Percentiles rank a stretch among this genome's conserved stretches.
phyloP scores from a whole-genome alignment of 2,888 invertebrate genomes.

The Meandrusa payeni region DNA sequence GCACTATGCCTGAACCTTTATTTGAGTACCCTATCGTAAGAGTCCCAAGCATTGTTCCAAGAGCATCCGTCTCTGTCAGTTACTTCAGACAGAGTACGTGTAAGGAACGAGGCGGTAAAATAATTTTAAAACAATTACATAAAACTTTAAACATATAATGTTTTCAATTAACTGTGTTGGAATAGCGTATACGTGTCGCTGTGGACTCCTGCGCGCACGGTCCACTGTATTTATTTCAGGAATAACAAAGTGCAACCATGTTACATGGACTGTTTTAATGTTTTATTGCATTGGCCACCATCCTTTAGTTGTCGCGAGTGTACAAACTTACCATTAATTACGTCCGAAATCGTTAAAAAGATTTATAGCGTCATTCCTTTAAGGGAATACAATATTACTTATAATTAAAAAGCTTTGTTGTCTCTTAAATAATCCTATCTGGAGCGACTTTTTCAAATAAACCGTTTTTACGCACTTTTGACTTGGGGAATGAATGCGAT shows the following conservation, averaged over 20 bases:
- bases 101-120: too few species aligned
- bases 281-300: conserved; percentile 65
- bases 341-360: conserved; percentile 65
- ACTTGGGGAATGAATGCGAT: too few species aligned
- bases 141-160: conserved; percentile 25
- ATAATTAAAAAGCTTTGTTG: conserved; percentile 18
- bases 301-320: conserved; percentile 62
- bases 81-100: too few species aligned
- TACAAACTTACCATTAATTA: conserved; percentile 70
- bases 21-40: too few species aligned
- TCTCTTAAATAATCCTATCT: conserved; percentile 10
- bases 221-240: conserved; percentile 49
- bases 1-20: too few species aligned
- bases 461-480: too few species aligned
- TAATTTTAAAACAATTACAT: conserved; percentile 24
- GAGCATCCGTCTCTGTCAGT: too few species aligned
- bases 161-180: conserved; percentile 49
- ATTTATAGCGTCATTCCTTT: conserved; percentile 50
- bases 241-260: conserved; percentile 57
- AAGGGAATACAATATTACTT: conserved; percentile 12
- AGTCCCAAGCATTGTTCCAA: too few species aligned
- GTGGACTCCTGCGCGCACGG: conserved; percentile 39
- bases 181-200: conserved; percentile 50
- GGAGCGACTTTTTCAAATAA: not conserved
- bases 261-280: conserved; percentile 64